Base-by-base conservation (phyloP, 1,140 invertebrate genomes). In the Pseudomyrmex gracilis region DNA sequence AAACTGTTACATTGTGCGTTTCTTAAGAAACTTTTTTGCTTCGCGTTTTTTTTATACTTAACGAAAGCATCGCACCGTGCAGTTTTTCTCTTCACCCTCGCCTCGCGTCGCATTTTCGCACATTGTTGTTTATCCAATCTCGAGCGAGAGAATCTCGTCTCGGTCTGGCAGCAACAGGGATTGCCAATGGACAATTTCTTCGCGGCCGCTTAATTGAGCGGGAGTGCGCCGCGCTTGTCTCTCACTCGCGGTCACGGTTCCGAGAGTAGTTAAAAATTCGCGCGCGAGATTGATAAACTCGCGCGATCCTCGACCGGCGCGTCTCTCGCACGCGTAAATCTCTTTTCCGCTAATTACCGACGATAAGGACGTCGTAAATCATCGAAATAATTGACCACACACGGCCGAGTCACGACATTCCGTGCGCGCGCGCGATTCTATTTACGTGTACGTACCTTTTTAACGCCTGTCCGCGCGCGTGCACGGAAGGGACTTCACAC, bases 361-460 rank as follows among this genome's bases (percentile, higher is more conserved):
- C 66, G 76, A 70, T 80, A 80, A 80, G 66, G 43, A 80, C 66
- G 76, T 80, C 76, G 66, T 80, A 80, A 80, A 80, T 80, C 76
- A 80, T 80, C 66, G 76, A 80, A 70, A 80, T 80, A 80, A 80
- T 80, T 80, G 76, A 66, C 73, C 73, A 47, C 73, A 58, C 73
- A 63, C 60, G 73, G 24, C 17, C 60, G 34, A 64, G 73, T 80
- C 76, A 80, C 76, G 76, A 34, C 76, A 70, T 70, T 70, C 64
- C 22, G 66, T 34, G 34, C 17, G 66, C 55, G 66, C 66, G 66
- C 55, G 66, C 66, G 66, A 70, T 70, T 20, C 53, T 70, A 58
- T 80, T 80, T 70, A 70, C 76, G 64, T 57, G 64, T 70, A 58
- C 20, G 66, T 34, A 80, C 58, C 66, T 55, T 80, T 70, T 80